phyloP scores from a whole-genome alignment of 2,113 vertebrate species.

The Gopherus evgoodei region DNA sequence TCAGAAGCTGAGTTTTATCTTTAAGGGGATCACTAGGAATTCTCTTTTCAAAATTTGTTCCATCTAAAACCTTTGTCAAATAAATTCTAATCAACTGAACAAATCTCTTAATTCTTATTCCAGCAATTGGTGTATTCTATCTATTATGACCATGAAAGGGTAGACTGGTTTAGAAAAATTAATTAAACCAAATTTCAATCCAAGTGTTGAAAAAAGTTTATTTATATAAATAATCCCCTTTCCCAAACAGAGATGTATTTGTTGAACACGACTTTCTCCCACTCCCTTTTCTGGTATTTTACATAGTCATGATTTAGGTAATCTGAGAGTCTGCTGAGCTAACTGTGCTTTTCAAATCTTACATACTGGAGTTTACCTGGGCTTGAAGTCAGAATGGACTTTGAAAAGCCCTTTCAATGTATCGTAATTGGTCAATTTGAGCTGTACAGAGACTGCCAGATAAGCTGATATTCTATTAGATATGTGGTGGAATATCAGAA shows the following conservation, averaged over 20 bases:
- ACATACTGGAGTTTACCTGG: background rate
- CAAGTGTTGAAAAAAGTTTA: background rate
- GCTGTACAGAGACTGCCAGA: background rate
- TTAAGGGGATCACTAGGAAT: background rate
- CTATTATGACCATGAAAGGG: background rate
- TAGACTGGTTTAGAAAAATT: background rate
- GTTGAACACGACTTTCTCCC: background rate
- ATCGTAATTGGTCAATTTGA: background rate
- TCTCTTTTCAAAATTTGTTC: background rate
- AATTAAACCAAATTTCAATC: background rate
- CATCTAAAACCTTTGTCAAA: background rate
- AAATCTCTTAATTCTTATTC: background rate
- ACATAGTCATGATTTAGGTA: background rate
- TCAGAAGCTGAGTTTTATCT: background rate
- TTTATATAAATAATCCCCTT: background rate
- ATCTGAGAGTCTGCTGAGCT: background rate
- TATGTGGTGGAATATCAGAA: background rate
- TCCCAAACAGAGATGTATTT: background rate
- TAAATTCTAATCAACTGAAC: background rate
- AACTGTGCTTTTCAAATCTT: background rate
- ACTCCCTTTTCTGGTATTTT: background rate
- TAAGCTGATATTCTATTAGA: background rate
- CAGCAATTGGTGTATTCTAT: background rate
- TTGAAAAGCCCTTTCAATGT: background rate
- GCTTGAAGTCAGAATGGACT: background rate